A percentile compares a stretch with the other conserved stretches of the same genome.
Conservation (phyloP, 2,797 vertebrate species). For the Gymnothorax reevesii region DNA sequence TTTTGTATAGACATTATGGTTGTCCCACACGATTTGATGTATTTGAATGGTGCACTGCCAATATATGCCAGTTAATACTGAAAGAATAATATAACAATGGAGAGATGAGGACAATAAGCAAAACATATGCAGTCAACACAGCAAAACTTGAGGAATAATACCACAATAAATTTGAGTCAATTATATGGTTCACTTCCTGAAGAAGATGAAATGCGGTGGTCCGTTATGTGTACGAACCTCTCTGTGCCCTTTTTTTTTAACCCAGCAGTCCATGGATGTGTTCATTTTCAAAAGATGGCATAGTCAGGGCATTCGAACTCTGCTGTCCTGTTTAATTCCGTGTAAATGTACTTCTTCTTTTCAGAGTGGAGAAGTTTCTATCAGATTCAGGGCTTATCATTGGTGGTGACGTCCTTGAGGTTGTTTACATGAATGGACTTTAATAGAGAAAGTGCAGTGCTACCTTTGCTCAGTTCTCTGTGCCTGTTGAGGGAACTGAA, state of each 20-base stretch:
- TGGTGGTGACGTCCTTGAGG: slow-evolving; percentile 8
- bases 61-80: too few species aligned
- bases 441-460: slow-evolving; percentile 8
- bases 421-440: slow-evolving; percentile 19
- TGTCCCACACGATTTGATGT: too few species aligned
- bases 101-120: too few species aligned
- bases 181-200: too few species aligned
- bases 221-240: slow-evolving; percentile 18
- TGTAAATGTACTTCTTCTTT: slow-evolving; percentile 11
- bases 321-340: slow-evolving; percentile 14
- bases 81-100: too few species aligned
- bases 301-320: slow-evolving; percentile 9
- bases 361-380: slow-evolving; percentile 25
- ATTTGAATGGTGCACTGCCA: too few species aligned
- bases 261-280: not conserved
- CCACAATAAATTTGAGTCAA: too few species aligned
- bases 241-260: not conserved
- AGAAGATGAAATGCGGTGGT: not conserved
- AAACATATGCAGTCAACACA: too few species aligned
- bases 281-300: slow-evolving; percentile 20
- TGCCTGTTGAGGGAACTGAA: too few species aligned
- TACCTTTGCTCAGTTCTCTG: not conserved
- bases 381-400: not conserved
- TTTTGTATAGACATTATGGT: too few species aligned
- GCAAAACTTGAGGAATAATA: too few species aligned